Evolutionary conservation across 2,888 invertebrate genomes (phyloP), one percentile per base, ranked within the genome.

Genomic region (Rhingia rostrata): DNA sequence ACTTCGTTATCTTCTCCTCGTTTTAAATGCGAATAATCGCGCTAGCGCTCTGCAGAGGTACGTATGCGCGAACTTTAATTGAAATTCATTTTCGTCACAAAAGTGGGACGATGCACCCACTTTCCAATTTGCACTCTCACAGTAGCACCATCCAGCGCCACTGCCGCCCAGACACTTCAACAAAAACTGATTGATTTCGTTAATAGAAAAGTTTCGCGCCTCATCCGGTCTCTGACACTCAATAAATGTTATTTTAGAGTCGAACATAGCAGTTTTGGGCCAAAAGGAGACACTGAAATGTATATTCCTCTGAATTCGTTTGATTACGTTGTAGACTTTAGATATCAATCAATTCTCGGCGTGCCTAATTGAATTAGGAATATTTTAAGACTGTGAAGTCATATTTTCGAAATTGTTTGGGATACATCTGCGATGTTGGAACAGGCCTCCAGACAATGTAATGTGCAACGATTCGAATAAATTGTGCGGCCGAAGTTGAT

Each of bases 301-400:
- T n/a, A 60, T 69, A 60, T 73, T 80, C 35, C 45, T 61, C 30
- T 32, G n/a, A 60, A 66, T 69, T 43, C 39, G 14, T 39, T 64
- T 72, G 58, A 66, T 72, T 70, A 58, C 32, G 61, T 67, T 60
- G 33, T 10, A 37, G 56, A 47, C 49, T 35, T 22, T 47, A 64
- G 66, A 72, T 73, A 83, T 83, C 78, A 83, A 83, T 83, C 83
- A 78, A 78, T 83, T 73, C 51, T 78, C 67, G 49, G 43, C 22
- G 54, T 43, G 56, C 56, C 58, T 73, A 83, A 83, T 83, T 83
- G 78, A 78, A 83, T 83, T 69, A 63, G 35, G 58, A 73, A 78
- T 83, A 83, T 83, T 73, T 82, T 78, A 30, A 78, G 83, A 73
- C 37, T 30, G 78, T 78, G 78, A 78, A 67, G 69, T 83, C 78